Evolutionary conservation across 2,888 invertebrate species (phyloP), one percentile per base, ranked within the genome.

Genomic region (Papilio demoleus): DNA sequence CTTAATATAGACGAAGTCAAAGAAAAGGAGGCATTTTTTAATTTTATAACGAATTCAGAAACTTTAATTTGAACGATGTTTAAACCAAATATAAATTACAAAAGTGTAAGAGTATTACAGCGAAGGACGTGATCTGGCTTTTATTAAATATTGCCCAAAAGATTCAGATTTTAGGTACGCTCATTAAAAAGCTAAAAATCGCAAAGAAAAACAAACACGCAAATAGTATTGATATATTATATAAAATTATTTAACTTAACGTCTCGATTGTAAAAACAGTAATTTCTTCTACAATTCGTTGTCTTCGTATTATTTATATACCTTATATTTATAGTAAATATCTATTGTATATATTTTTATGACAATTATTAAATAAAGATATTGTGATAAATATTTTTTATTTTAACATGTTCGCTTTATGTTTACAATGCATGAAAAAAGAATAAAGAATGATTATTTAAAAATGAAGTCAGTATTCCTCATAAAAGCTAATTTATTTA

Each of bases 111-210:
- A 59, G 11, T 38, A 36, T 19, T 22, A 4, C 2, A 59, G 59
- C 38, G 22, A 36, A 36, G 59, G 22, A 24, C 59, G 38, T 6
- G 24, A 27, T 27, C 53, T 27, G 59, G 19, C 22, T 14, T 6
- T 14, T 38, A 59, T 19, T 38, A 19, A 36, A 59, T 22, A 59
- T 59, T 59, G 22, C 36, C 50, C 9, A 14, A 24, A 27, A 14
- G 53, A 53, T 53, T 53, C 27, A 8, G 53, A 53, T 53, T 53
- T 53, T 27, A 53, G 53, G 53, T 27, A 14, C 5, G 24, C 17
- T 50, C 50, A 24, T 14, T 50, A 24, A 47, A 4, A 24, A 14
- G 3, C 4, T 5, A 14, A 50, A 6, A 47, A 9, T n/a, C n/a
- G 1, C 4, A 47, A 47, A 9, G 19, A 3, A 2, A n/a, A n/a